Evolutionary conservation across 2,113 vertebrate species (phyloP).

Genomic region (Candoia aspera): DNA sequence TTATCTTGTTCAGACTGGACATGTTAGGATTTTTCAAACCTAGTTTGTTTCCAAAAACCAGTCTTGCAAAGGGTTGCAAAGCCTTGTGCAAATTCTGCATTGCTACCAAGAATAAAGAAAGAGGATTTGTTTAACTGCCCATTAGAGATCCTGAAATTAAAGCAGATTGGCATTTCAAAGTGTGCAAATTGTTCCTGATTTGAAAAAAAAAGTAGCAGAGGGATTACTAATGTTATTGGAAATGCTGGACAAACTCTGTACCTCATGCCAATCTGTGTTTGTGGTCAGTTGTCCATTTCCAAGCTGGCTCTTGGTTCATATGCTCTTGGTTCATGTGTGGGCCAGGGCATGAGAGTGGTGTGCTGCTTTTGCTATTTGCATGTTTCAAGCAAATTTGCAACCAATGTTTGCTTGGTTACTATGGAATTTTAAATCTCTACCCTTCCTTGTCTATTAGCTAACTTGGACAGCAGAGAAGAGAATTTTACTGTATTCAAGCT

Average conservation of each 20-base stretch:
- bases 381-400: conserved; percentile 11
- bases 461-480: neutral
- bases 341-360: neutral
- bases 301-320: conserved; percentile 12
- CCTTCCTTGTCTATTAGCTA: conserved; percentile 8
- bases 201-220: neutral
- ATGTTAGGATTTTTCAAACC: neutral
- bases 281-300: neutral
- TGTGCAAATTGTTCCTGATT: neutral
- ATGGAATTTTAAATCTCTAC: neutral
- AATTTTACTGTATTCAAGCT: conserved; percentile 18
- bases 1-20: neutral
- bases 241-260: conserved; percentile 5
- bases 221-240: neutral
- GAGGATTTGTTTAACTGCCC: neutral
- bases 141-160: neutral
- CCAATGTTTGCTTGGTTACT: neutral
- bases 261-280: neutral
- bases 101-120: neutral
- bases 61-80: neutral
- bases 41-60: neutral
- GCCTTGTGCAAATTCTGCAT: neutral
- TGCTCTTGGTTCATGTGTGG: conserved; percentile 3
- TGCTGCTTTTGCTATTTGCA: neutral
- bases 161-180: neutral